These are phyloP conservation scores for Callorhinus ursinus DNA, from an alignment of 2,113 vertebrate genomes.

Conservation along the genomic window DNA sequence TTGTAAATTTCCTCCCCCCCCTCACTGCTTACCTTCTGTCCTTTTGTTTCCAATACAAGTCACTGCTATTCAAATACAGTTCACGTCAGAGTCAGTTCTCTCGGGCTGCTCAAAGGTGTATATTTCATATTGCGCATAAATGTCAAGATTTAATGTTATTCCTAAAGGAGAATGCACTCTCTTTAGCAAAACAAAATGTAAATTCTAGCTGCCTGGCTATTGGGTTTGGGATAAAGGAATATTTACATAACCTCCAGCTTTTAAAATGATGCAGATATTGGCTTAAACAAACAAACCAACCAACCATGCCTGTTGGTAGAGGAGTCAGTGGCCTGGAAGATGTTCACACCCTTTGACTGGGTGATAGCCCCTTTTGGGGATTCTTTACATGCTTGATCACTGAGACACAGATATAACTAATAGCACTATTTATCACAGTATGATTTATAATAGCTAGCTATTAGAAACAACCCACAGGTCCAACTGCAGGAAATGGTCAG, in stretches of 20 bases:
- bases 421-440: background rate
- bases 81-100: background rate
- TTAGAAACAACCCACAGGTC: background rate
- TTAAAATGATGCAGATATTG: background rate
- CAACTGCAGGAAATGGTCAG: background rate
- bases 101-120: background rate
- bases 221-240: background rate
- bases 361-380: accelerated
- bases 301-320: background rate
- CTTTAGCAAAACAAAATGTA: background rate
- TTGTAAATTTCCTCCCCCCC: background rate
- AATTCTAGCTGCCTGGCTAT: background rate
- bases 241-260: background rate
- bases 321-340: background rate
- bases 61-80: background rate
- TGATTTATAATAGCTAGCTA: background rate
- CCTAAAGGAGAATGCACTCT: accelerated
- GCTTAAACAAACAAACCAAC: background rate
- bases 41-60: background rate
- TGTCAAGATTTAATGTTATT: background rate
- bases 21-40: background rate
- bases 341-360: accelerated
- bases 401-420: background rate
- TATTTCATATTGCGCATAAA: background rate
- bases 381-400: background rate